These are phyloP conservation scores for Acromyrmex echinatior DNA, from an alignment of 1,140 invertebrate genomes.

Conservation along the genomic window DNA sequence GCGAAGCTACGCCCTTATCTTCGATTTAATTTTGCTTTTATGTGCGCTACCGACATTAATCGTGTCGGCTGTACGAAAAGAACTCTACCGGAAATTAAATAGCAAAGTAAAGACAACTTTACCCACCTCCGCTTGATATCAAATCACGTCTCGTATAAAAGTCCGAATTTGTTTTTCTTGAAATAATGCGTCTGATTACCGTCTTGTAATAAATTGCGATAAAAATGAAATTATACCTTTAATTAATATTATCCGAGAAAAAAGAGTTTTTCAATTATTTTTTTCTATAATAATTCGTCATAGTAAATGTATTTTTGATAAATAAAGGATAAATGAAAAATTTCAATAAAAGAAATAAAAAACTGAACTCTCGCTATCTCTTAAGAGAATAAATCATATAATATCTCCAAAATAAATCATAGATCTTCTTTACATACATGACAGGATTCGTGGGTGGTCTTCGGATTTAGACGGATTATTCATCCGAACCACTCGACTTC, in stretches of 20 bases:
- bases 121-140: background rate
- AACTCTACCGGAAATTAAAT: constrained; percentile 52
- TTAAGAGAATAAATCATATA: constrained; percentile 26
- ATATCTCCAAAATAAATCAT: constrained; percentile 53
- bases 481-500: constrained; percentile 54
- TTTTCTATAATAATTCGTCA: background rate
- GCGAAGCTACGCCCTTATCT: constrained; percentile 64
- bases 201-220: background rate
- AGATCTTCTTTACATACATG: constrained; percentile 3
- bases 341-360: constrained; percentile 16
- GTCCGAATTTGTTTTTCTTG: background rate
- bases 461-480: constrained; percentile 65
- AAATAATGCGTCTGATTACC: background rate
- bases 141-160: constrained; percentile 15
- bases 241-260: background rate
- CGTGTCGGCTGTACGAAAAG: constrained; percentile 51
- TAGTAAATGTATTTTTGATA: background rate
- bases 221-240: background rate
- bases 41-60: constrained; percentile 58
- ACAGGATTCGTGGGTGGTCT: constrained; percentile 53
- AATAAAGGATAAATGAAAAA: no score
- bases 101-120: constrained; percentile 20
- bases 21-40: constrained; percentile 60
- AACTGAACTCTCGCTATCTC: background rate
- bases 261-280: background rate